Evolutionary conservation across 2,113 vertebrate genomes (phyloP).

Genomic region (Podocnemis expansa): DNA sequence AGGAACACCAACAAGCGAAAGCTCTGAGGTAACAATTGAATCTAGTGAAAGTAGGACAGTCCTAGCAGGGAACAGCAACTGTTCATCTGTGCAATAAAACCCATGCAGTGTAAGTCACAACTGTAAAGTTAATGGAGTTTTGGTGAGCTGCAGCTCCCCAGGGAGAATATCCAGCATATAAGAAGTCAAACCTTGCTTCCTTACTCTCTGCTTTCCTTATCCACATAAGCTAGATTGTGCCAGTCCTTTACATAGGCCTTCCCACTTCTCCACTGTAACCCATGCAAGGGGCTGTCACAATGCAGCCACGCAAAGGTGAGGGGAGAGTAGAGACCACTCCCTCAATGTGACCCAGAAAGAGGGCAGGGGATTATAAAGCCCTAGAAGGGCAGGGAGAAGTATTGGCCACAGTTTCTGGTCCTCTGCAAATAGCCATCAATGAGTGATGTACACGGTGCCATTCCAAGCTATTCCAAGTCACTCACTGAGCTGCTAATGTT

Average conservation of each 20-base stretch:
- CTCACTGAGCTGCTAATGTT: constrained; percentile 4
- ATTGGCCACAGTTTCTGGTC: neutral
- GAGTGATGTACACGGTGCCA: constrained; percentile 28
- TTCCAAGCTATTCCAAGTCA: constrained; percentile 8
- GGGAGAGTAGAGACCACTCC: neutral
- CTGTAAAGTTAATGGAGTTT: constrained; percentile 49
- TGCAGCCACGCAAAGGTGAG: constrained; percentile 34
- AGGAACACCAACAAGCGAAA: neutral
- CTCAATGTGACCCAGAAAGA: neutral
- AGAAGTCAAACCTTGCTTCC: neutral
- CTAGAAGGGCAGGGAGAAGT: constrained; percentile 51
- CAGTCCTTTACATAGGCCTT: neutral
- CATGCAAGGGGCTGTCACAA: constrained; percentile 14
- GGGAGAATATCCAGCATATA: neutral
- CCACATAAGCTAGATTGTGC: neutral
- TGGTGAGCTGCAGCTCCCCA: constrained; percentile 17
- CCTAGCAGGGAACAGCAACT: neutral
- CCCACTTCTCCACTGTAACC: accelerated
- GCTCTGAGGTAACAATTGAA: neutral
- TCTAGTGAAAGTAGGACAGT: constrained; percentile 5
- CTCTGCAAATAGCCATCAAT: neutral
- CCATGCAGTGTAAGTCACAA: neutral
- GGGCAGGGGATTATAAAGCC: neutral
- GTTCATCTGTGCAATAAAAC: constrained; percentile 31
- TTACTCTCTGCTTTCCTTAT: neutral